Base-by-base conservation (phyloP, 2,113 vertebrate genomes). In the Baryphthengus martii region DNA sequence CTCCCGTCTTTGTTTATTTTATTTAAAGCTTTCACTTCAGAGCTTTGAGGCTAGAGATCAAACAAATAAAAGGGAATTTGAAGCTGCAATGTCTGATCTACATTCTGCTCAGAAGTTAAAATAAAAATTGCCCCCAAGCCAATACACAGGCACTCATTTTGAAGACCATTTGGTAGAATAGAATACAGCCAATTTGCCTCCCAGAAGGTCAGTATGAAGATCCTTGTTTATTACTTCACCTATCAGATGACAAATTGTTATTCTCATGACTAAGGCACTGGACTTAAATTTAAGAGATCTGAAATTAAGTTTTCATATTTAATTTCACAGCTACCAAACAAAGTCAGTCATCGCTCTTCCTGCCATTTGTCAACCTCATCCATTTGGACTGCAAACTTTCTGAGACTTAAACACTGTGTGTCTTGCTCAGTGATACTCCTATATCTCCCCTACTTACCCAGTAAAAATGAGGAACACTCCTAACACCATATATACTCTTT, bases 21-120 rank as follows among this genome's bases (percentile, higher is more conserved):
- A 95, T 93, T 95, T 94, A 93, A 93, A 94, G 73, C 76, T 89
- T 84, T 92, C 86, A 61, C 83, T 94, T 89, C 86, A 75, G 80
- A 90, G 95, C 80, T 94, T 92, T 94, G 88, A 93, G 90, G 76
- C 79, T 90, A 84, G 47, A 94, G 93, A 96, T 96, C 90, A 96
- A 96, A 93, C 93, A 95, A 96, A 92, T 90, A 95, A 89, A 96
- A 92, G 79, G 44, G 76, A 95, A 87, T 92, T 72, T 52, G 73
- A 95, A 95, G 83, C 76, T 89, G 82, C 65, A 75, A 6, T 35
- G 37, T 82, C 85, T 95, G 86, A 96, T 84, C 90, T 91, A 56
- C 61, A 83, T 89, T 96, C 93, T 81, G 47, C 61, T 90, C 76
- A 78, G 67, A 96, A 93, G 65, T 83, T 89, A 62, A 93, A 79